phyloP scores from a whole-genome alignment of 2,113 vertebrate genomes.

The Eubucco bourcierii region DNA sequence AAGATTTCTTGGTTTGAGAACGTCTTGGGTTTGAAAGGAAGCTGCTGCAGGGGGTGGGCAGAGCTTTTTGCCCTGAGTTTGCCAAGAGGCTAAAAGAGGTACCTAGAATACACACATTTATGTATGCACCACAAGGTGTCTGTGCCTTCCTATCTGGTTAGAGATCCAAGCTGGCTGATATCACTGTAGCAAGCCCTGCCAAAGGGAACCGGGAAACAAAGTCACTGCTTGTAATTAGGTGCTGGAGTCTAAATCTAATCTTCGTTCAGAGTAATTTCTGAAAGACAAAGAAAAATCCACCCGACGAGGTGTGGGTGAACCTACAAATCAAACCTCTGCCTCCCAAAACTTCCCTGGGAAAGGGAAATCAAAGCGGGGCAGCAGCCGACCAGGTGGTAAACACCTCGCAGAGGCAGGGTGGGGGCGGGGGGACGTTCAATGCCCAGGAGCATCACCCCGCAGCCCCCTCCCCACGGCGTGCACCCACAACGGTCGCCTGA shows the following conservation, averaged over 20 bases:
- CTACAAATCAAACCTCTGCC: neutral
- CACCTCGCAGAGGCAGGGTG: neutral
- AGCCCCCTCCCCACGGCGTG: neutral
- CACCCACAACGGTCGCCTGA: neutral
- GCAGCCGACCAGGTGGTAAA: accelerated
- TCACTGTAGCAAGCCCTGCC: neutral
- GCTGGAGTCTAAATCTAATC: neutral
- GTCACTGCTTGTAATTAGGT: neutral
- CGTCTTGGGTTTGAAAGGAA: neutral
- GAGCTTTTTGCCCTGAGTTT: neutral
- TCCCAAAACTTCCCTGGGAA: neutral
- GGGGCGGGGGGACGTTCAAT: neutral
- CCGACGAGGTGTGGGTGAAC: neutral
- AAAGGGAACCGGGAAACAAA: neutral
- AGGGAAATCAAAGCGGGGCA: neutral
- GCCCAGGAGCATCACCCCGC: neutral
- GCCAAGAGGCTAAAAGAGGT: neutral
- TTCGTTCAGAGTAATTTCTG: neutral
- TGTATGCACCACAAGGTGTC: neutral
- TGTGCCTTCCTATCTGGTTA: neutral
- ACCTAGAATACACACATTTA: neutral
- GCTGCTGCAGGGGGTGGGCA: neutral
- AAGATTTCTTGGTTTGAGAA: too few species aligned
- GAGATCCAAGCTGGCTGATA: neutral
- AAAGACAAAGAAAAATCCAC: conserved; percentile 43